Percentiles rank a stretch among this genome's conserved stretches.
phyloP scores from a whole-genome alignment of 2,113 vertebrate species.

The Cryptomyrus ogoouensis region DNA sequence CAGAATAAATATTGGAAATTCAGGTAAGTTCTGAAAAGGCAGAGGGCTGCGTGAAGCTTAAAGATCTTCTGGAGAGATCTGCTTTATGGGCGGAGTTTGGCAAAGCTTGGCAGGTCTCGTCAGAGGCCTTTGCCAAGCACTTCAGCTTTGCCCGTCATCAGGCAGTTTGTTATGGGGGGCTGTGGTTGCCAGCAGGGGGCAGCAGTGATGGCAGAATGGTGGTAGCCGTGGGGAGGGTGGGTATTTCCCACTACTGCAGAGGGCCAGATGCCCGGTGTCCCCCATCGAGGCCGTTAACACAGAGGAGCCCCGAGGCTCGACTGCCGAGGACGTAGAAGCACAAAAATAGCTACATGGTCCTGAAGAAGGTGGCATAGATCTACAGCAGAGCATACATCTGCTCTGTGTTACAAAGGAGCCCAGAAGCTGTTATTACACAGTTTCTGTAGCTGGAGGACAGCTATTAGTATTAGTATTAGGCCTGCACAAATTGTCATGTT shows the following conservation, averaged over 20 bases:
- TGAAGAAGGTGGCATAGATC: background rate
- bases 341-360: background rate
- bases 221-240: background rate
- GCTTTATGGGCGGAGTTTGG: background rate
- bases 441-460: background rate
- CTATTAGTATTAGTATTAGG: background rate
- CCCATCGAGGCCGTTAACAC: background rate
- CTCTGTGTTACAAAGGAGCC: background rate
- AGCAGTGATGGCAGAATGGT: constrained; percentile 31
- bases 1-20: background rate
- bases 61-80: background rate
- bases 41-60: background rate
- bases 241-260: background rate
- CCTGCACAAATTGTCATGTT: background rate
- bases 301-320: background rate
- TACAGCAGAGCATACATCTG: background rate
- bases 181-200: constrained; percentile 21
- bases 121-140: background rate
- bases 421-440: background rate
- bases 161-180: background rate
- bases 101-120: background rate
- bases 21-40: background rate
- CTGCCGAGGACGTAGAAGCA: background rate
- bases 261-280: background rate
- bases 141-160: background rate